Base-by-base conservation (phyloP, 2,797 vertebrate species). In the Anniella stebbinsi region DNA sequence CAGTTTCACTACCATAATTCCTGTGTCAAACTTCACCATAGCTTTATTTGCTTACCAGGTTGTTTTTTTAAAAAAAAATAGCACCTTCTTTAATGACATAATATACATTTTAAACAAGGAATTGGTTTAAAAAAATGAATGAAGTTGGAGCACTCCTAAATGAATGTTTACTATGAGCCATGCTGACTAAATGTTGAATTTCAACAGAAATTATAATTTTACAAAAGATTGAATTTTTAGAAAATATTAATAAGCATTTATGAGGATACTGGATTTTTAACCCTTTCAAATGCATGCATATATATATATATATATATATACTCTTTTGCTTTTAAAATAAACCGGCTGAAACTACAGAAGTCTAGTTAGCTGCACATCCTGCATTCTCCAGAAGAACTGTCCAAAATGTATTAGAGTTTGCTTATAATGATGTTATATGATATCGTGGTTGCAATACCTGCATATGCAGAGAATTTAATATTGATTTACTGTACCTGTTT, bases 371-470 rank as follows among this genome's bases (percentile, higher is more conserved):
- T 90, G 90, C 91, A 86, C 60, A 92, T 93, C 88, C 70, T 93
- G 75, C 83, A 87, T 95, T 95, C 95, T 95, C 95, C 84, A 80
- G 92, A 93, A 95, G 93, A 96, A 96, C 96, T 97, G 96, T 97
- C 95, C 91, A 96, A 96, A 97, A 96, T 96, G 96, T 95, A 96
- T 96, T 96, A 96, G 95, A 93, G 94, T 97, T 95, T 97, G 92
- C 95, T 95, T 97, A 96, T 97, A 97, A 97, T 97, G 97, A 97
- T 97, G 96, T 97, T 97, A 97, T 97, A 97, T 96, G 96, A 97
- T 96, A 95, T 97, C 84, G 93, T 97, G 94, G 93, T 95, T 96
- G 95, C 95, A 94, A 96, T 97, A 96, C 93, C 92, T 95, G 94
- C 89, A 18, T 94, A 96, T 95, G 86, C 67, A 91, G 95, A 94